phyloP scores from a whole-genome alignment of 2,113 vertebrate species.

The Nymphicus hollandicus region DNA sequence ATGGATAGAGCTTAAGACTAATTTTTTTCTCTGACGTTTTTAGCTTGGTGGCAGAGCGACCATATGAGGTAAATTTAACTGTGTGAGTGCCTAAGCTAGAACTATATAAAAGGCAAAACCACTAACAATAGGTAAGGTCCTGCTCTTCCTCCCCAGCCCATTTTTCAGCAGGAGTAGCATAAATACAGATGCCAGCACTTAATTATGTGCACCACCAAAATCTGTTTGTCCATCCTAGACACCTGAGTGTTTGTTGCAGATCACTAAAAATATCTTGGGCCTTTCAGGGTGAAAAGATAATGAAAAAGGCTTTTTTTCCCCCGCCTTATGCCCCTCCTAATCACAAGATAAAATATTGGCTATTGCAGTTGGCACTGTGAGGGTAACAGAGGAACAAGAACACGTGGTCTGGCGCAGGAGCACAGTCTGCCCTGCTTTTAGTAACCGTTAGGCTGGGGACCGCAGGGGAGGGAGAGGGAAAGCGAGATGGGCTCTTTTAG shows the following conservation, averaged over 20 bases:
- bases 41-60: not conserved
- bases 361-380: not conserved
- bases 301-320: not conserved
- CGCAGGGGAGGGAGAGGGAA: not conserved
- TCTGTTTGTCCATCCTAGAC: not conserved
- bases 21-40: not conserved
- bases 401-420: accelerated
- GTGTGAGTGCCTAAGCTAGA: not conserved
- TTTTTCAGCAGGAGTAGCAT: not conserved
- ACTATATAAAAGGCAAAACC: not conserved
- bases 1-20: not conserved
- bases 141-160: not conserved
- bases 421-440: not conserved
- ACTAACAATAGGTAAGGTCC: not conserved
- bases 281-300: not conserved
- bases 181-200: not conserved
- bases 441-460: not conserved
- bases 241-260: not conserved
- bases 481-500: not conserved
- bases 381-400: not conserved
- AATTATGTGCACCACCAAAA: not conserved
- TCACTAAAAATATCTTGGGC: not conserved
- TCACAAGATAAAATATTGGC: not conserved
- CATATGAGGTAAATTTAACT: not conserved
- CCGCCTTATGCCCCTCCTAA: not conserved